Base-by-base conservation (phyloP, 35 echinoderm and acorn worm genomes). In the Strongylocentrotus purpuratus region DNA sequence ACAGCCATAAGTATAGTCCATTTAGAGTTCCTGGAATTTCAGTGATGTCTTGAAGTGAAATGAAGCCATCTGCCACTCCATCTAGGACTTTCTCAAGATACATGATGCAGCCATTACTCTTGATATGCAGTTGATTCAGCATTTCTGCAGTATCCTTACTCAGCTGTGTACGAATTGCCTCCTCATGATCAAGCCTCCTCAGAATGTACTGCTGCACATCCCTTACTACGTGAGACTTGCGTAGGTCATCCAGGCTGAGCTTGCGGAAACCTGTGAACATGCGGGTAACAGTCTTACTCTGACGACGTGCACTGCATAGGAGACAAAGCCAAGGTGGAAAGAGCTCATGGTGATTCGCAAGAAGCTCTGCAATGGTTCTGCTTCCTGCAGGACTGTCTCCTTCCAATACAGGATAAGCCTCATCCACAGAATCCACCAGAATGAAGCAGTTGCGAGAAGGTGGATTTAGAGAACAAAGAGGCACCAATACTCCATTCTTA, bases 161-260 rank as follows among this genome's bases (percentile, higher is more conserved):
- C 32, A 99, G 96, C 86, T 99, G 98, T 58, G 96, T 96, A 33
- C 98, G 96, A 41, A 99, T 95, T 45, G 96, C 88, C 78, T 99
- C 98, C 31, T 99, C 98, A 47, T 96, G 95, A 94, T 99, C 98
- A 3, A 99, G 94, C 41, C 98, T 95, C 85, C 97, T 95, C 8
- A 99, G 89, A 90, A 99, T 99, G 93, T 99, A 99, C 94, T 99
- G 98, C 92, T 99, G 98, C 11, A 99, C 98, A 96, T 99, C 98
- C 28, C 98, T 70, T 3, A 99, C 98, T 31, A 99, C 97, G 93
- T 99, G 97, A 32, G 98, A 99, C 61, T 99, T 99, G 31, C 98
- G 95, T 33, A 99, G 88, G 85, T 99, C 98, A 90, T 99, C 98
- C 25, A 99, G 95, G 33, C 98, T 99, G 5, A 99, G 93, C 47